Base-by-base conservation (phyloP, 2,113 vertebrate genomes). In the Polypterus senegalus region DNA sequence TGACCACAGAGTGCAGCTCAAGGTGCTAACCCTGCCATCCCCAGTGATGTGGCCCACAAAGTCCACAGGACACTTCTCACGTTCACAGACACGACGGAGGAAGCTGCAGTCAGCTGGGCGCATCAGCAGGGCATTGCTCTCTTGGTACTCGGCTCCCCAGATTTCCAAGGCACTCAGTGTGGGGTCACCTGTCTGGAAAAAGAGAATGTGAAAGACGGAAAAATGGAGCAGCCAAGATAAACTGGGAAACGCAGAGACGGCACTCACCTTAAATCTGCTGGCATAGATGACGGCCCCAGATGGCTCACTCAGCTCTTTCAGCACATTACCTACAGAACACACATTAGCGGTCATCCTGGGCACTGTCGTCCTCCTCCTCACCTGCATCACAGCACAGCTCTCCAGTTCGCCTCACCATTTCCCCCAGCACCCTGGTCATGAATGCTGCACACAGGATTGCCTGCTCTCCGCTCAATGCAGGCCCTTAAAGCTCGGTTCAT, bases 61-160 rank as follows among this genome's bases (percentile, higher is more conserved):
- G 70, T 88, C 86, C 11, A 83, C 77, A 0, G 91, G 89, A 65
- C 92, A 94, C 68, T 92, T 88, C 65, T 96, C 93, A 2, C 92
- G 79, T 49, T 46, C 73, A 68, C 91, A 92, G 67, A 93, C 83
- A 0, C 60, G 73, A 60, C 69, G 82, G 65, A 95, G 74, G 70
- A 87, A 89, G 56, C 67, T 61, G 0, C 68, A 68, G 55, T 89
- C 71, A 0, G 75, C 47, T 0, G 87, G 71, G 4, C 73, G 81
- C 58, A 92, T 75, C 65, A 97, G 79, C 60, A 97, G 75, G 2
- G 93, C 92, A 1, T 97, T 95, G 58, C 91, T 91, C 72, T 97
- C 92, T 76, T 97, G 93, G 76, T 97, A 97, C 72, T 97, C 93
- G 0, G 93, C 92, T 3, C 92, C 93, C 93, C 93, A 97, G 57